Evolutionary conservation across 2,888 invertebrate species (phyloP), one percentile per base, ranked within the genome.

Genomic region (Bibio marci): DNA sequence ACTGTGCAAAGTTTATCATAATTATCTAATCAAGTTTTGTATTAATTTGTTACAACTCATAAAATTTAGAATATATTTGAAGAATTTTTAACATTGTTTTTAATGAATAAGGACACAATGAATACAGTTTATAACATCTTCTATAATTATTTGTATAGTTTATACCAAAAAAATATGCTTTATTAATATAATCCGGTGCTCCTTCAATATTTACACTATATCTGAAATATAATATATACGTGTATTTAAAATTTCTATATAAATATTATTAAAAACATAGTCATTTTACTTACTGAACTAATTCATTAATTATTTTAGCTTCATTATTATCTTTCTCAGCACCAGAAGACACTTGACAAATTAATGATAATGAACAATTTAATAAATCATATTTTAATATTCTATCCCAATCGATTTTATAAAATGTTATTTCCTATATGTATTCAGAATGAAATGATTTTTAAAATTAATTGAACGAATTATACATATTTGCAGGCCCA

Each of bases 301-400:
- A 56, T 18, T 52, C 45, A 45, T 50, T 51, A 18, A 62, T 47
- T 30, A 53, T 38, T 37, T 50, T 46, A 3, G 58, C 60, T 37
- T 61, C 60, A 2, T 45, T 40, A 11, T 54, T 50, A 17, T 48
- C 43, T 1, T 44, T 46, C 41, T 59, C 59, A 0, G 56, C 56
- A 1, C 58, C 62, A n/a, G 62, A 53, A 48, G 54, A 49, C 2
- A 62, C 44, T 43, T 61, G 59, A 31, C 62, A 62, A 30, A 62
- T 56, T 3, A 62, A 45, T 7, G 59, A 61, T 38, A 56, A 56
- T 18, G 61, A 45, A 41, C 62, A 62, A 36, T 53, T 54, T 35
- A 62, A 55, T 1, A 57, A 58, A 52, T 62, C 62, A 6, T 52
- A 49, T 1, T 53, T 50, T 8, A 62, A 43, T 13, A 62, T 54